Evolutionary conservation across 1,140 invertebrate genomes (phyloP), one percentile per base, ranked within the genome.

Genomic region (Anoplolepis gracilipes): DNA sequence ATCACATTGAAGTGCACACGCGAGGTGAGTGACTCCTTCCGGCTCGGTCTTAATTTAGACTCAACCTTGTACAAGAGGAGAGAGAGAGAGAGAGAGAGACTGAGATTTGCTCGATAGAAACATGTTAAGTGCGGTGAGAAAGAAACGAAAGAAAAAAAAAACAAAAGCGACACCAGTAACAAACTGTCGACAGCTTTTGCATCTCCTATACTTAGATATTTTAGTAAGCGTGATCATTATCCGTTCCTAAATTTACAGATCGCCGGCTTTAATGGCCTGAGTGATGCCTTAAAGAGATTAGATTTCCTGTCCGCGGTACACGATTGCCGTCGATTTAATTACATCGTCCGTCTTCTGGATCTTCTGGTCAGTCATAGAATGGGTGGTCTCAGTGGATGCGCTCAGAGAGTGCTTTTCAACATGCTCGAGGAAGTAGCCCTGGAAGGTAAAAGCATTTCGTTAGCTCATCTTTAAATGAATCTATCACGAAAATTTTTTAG

Each of bases 291-390:
- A 22, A 98, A 98, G 92, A 97, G 98, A 81, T 95, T 99, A 57
- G 99, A 99, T 94, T 98, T 99, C 95, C 97, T 98, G 76, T 98
- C 98, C 84, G 99, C 99, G 3, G 98, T 99, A 42, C 97, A 97
- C 77, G 99, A 99, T 95, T 97, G 98, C 19, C 96, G 98, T 72
- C 96, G 99, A 73, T 99, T 99, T 95, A 99, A 99, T 94, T 99
- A 99, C 94, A 98, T 99, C 90, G 99, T 98, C 92, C 98, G 98
- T 89, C 95, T 99, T 49, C 95, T 99, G 75, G 97, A 98, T 92
- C 95, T 99, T 39, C 95, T 99, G 57, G 97, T 99, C 46, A 97
- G 97, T 62, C 94, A 95, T 76, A 93, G 94, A 82, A 95, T 95
- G 94, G 94, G 94, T 67, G 97, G 97, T 75, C 95, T 99, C 30